Evolutionary conservation across 2,888 invertebrate genomes (phyloP), one percentile per base, ranked within the genome.

Genomic region (Phasia obesa): DNA sequence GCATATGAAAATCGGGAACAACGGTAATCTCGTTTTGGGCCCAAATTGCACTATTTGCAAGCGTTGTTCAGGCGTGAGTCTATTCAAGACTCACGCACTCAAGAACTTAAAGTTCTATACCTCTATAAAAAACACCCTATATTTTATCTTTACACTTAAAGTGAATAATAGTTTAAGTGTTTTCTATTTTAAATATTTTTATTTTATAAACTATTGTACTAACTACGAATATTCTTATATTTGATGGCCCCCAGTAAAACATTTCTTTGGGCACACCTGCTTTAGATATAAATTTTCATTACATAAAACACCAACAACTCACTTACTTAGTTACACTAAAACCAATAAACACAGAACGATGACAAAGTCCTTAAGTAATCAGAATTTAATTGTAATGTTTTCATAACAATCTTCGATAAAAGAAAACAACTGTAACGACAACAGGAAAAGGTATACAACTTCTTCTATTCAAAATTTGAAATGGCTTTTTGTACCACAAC

Each of bases 291-390:
- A 73, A 62, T 38, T 53, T 53, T 53, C 38, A 53, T 53, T 67
- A 42, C 25, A 25, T 15, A 67, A 53, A 67, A 19, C 21, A 25
- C 38, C n/a, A 35, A 17, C 51, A 31, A 17, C 19, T n/a, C n/a
- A 53, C 35, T 25, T 38, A 42, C 27, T 15, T n/a, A n/a, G n/a
- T n/a, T 44, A n/a, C 17, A 55, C 42, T 25, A 13, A 23, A 42
- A 42, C 62, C 60, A 53, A 73, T 62, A 73, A 62, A 73, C 60
- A 51, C 47, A 74, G 27, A 25, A 76, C 49, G 25, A 60, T 60
- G 42, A 69, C 47, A 70, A 62, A 65, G 57, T 65, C 27, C 57
- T 76, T 69, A 76, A 74, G 69, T 64, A 74, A 74, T 80, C 74
- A 60, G 51, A 62, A 74, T 74, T 69, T 55, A 69, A 69, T 74